These are phyloP conservation scores for Ispidina picta DNA, from an alignment of 2,797 vertebrate species.

Conservation along the genomic window DNA sequence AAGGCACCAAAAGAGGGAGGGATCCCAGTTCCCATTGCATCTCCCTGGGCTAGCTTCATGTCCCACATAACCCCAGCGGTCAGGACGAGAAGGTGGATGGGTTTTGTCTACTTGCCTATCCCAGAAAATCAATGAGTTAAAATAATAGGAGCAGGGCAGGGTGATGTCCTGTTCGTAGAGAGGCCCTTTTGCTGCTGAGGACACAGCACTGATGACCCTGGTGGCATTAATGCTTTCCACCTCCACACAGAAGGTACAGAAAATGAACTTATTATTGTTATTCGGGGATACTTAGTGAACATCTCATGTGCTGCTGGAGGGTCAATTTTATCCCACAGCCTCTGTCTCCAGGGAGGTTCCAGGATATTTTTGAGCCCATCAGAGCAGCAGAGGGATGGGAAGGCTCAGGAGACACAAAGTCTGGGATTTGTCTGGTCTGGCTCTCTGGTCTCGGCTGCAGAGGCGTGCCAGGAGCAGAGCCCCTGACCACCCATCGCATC, in stretches of 20 bases:
- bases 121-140: not conserved
- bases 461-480: rapidly evolving
- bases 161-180: not conserved
- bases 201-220: rapidly evolving
- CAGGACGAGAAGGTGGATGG: not conserved
- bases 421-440: not conserved
- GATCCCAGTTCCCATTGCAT: rapidly evolving
- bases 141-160: not conserved
- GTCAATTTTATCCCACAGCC: slow-evolving; percentile 35
- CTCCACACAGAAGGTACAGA: not conserved
- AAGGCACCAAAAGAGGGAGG: not conserved
- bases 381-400: not conserved
- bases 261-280: not conserved
- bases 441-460: not conserved
- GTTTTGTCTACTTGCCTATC: not conserved
- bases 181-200: not conserved
- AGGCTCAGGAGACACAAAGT: not conserved
- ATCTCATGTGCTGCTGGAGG: not conserved
- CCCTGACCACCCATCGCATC: rapidly evolving
- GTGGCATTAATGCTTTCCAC: not conserved
- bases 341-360: not conserved
- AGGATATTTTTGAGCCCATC: not conserved
- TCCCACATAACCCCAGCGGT: not conserved
- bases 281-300: not conserved
- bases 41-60: not conserved